Base-by-base conservation (phyloP, 2,888 invertebrate species). In the Sacculina carcini region DNA sequence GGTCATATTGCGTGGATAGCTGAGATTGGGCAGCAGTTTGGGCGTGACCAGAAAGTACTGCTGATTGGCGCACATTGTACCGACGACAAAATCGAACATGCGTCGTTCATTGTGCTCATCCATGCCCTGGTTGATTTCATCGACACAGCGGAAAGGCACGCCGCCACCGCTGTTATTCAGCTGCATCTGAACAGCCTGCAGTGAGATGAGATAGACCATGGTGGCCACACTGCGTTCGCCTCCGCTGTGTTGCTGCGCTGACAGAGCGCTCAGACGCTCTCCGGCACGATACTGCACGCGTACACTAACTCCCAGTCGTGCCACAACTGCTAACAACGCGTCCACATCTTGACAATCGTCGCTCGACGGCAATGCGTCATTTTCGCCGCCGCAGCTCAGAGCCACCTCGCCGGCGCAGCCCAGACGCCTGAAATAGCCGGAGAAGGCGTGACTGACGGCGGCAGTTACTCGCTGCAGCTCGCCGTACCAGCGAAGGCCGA, bases 161-260 rank as follows among this genome's bases (percentile, higher is more conserved):
- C 74, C 75, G 1, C 87, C 80, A 34, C 89, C 69, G 12, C 59
- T 82, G n/a, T n/a, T n/a, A n/a, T n/a, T n/a, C 16, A 44, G 44
- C 4, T 16, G 28, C n/a, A n/a, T n/a, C n/a, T n/a, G n/a, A n/a
- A n/a, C n/a, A n/a, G n/a, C n/a, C 67, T 98, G 96, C 52, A 98
- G 68, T 0, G 94, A 75, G 64, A 98, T 71, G 63, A 96, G 78
- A 62, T 84, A 98, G 5, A 87, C 70, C 1, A 94, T 92, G 2
- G 94, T 96, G 3, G 85, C 76, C 0, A 96, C 79, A 2, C 90
- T 85, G 32, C 90, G 70, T 68, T 98, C 96, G 0, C 96, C 96
- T 3, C 96, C 96, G 57, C 90, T 90, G 69, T 96, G 96, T 55
- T 77, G 74, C 61, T 76, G 75, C 0, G 79, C 71, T 47, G 82